Evolutionary conservation across 2,888 invertebrate species (phyloP), one percentile per base, ranked within the genome.

Genomic region (Nomada fucata): DNA sequence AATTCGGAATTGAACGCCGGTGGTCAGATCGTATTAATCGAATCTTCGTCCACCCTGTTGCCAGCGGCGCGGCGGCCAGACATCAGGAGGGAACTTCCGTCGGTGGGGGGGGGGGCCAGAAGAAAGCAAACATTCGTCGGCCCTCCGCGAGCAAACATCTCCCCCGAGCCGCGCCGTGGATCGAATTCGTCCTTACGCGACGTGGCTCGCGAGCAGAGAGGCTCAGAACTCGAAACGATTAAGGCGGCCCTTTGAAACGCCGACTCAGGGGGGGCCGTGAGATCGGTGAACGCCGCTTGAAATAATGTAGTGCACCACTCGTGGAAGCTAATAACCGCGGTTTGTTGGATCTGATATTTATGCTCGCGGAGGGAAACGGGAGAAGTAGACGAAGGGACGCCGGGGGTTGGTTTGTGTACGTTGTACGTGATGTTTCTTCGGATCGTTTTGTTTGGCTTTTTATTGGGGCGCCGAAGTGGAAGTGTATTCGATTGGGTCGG

Each of bases 61-160:
- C 57, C 70, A 68, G 55, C 63, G 82, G 89, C 76, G 47, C 67
- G 82, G 89, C 78, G 11, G 47, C 13, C 60, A 81, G 72, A 84
- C 83, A 85, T 78, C 79, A 77, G 68, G 69, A 63, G 78, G 67
- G 73, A 73, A 79, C 42, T 79, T 75, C 81, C 81, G 81, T 60
- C 59, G 70, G 23, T 0, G 69, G 71, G 68, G 84, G 70, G 23
- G 23, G 69, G 71, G 68, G 84, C 76, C 74, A 71, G 87, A 87
- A 89, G 89, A 87, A 89, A 72, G 87, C 84, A 88, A 88, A 88
- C 89, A 87, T 88, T 89, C 84, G 78, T 81, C 88, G 82, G 83
- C 78, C 79, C 83, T 84, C 84, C 81, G 65, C 74, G 81, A 74
- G 84, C 82, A 88, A 87, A 87, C 86, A 87, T 75, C 79, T 72